Evolutionary conservation across 2,888 invertebrate species (phyloP).

Genomic region (Drosophila niveifrons): DNA sequence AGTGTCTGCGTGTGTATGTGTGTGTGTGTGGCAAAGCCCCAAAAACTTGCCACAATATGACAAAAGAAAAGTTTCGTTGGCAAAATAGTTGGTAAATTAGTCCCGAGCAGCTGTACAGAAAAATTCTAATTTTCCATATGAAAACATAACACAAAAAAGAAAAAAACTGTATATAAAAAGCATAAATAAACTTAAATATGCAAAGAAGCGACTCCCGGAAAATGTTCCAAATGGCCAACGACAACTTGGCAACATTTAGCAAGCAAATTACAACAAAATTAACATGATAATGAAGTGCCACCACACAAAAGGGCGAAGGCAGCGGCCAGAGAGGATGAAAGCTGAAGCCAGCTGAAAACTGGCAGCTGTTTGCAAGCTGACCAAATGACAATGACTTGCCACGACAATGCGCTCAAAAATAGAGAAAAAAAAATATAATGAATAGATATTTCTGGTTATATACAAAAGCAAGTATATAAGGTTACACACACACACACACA

Average conservation of each 20-base stretch:
- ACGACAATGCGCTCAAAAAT: slow-evolving; percentile 42
- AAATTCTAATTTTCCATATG: slow-evolving; percentile 78
- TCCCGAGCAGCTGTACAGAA: slow-evolving; percentile 34
- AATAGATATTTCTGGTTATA: slow-evolving; percentile 8
- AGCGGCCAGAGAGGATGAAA: neutral
- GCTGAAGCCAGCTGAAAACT: slow-evolving; percentile 45
- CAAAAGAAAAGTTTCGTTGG: slow-evolving; percentile 55
- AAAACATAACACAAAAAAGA: slow-evolving; percentile 51
- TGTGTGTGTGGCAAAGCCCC: slow-evolving; percentile 32
- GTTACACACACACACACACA: slow-evolving; percentile 24
- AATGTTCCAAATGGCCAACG: slow-evolving; percentile 68
- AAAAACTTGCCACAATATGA: slow-evolving; percentile 57
- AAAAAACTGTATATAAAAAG: slow-evolving; percentile 34
- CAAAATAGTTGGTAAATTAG: slow-evolving; percentile 76
- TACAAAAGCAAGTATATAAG: slow-evolving; percentile 7
- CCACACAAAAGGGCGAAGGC: slow-evolving; percentile 18
- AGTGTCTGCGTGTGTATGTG: slow-evolving; percentile 4
- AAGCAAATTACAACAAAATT: slow-evolving; percentile 81
- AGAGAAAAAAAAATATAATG: slow-evolving; percentile 4
- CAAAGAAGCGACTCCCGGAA: slow-evolving; percentile 63
- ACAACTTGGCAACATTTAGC: slow-evolving; percentile 80
- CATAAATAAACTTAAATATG: slow-evolving; percentile 79
- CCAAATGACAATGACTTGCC: slow-evolving; percentile 78
- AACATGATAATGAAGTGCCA: slow-evolving; percentile 79
- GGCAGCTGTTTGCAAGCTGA: slow-evolving; percentile 76